phyloP scores from a whole-genome alignment of 2,888 invertebrate genomes.

The Thereva nobilitata region DNA sequence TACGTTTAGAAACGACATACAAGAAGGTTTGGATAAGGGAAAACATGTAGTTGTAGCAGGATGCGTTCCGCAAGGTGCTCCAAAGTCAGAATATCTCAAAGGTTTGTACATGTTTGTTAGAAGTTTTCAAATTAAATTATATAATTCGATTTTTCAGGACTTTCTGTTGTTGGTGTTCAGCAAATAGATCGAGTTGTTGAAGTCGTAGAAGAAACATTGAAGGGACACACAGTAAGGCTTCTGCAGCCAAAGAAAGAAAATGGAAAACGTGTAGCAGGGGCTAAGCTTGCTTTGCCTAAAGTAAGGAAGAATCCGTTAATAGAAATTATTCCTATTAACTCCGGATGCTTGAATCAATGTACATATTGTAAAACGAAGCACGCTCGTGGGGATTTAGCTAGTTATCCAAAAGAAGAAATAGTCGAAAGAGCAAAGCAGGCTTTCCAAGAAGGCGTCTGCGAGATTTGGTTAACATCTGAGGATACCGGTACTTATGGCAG shows the following conservation, averaged over 20 bases:
- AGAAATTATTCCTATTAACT: conserved; percentile 96
- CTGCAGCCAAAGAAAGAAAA: conserved; percentile 80
- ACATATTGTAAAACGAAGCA: conserved; percentile 99
- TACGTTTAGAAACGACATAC: conserved; percentile 87
- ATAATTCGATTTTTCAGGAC: conserved; percentile 57
- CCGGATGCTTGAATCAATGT: conserved; percentile 96
- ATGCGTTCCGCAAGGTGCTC: conserved; percentile 95
- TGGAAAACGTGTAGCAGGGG: conserved; percentile 84
- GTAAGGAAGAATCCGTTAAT: conserved; percentile 93
- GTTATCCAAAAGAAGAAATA: conserved; percentile 89
- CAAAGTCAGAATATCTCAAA: conserved; percentile 64
- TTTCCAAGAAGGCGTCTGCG: conserved; percentile 89
- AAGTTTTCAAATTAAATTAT: conserved; percentile 58
- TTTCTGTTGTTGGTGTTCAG: conserved; percentile 96
- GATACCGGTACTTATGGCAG: conserved; percentile 97
- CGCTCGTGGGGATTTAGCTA: conserved; percentile 94
- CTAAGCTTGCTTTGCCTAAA: conserved; percentile 86
- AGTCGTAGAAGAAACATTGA: conserved; percentile 96
- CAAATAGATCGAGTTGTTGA: conserved; percentile 97
- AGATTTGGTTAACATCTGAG: conserved; percentile 97
- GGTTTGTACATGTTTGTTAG: conserved; percentile 48
- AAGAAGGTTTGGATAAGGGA: conserved; percentile 70
- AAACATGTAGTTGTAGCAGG: conserved; percentile 94
- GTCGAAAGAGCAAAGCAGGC: conserved; percentile 84
- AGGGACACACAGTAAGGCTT: conserved; percentile 79